Evolutionary conservation across 2,113 vertebrate species (phyloP), one percentile per base, ranked within the genome.

Genomic region (Misgurnus anguillicaudatus): DNA sequence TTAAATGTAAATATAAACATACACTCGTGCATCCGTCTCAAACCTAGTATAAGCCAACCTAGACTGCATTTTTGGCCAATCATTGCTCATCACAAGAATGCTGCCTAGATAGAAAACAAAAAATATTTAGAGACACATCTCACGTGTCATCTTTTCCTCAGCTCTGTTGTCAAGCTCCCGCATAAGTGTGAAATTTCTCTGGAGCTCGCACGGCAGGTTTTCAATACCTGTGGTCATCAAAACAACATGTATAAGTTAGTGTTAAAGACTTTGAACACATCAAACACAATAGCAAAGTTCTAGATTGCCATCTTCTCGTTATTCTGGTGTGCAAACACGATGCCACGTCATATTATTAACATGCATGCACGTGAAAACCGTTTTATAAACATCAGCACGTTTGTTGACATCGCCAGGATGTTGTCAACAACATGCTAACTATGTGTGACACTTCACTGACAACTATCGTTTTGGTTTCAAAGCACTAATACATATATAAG

Each of bases 161-260:
- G 97, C 98, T 76, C 96, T 92, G 83, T 95, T 97, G 82, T 99
- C 98, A 86, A 99, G 86, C 82, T 98, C 97, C 65, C 95, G 90
- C 98, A 99, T 99, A 85, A 99, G 90, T 73, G 98, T 97, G 78
- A 99, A 99, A 87, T 99, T 98, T 84, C 97, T 94, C 85, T 98
- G 97, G 47, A 99, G 93, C 24, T 99, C 97, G 75, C 95, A 98
- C 0, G 98, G 98, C 36, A 99, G 90, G 80, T 98, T 99, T 86
- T 99, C 97, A 24, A 99, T 99, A 80, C 97, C 97, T 99, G 60
- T 7, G 83, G 85, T 13, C 48, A 39, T 36, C 5, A 45, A 69
- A 69, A 38, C 2, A 36, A 39, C 7, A 16, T 9, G 38, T 4
- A 6, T 64, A 7, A 31, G 48, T 11, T 6, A 57, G 41, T 5